These are phyloP conservation scores for Amia ocellicauda DNA, from an alignment of 2,113 vertebrate species.

Conservation along the genomic window DNA sequence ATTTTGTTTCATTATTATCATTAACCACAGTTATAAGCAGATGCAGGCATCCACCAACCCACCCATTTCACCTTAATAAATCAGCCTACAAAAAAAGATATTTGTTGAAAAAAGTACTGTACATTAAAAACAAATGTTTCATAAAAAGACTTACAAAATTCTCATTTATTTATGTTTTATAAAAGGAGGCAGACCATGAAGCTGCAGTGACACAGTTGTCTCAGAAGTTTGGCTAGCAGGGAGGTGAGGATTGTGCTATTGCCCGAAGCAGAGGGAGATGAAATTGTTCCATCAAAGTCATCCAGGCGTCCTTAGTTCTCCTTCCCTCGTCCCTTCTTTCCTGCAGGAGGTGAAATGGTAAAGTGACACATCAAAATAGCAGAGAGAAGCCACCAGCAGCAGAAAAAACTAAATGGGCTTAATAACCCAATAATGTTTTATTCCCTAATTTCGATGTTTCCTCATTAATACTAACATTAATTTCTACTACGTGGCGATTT, in stretches of 20 bases:
- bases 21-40: neutral
- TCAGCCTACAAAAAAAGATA: conserved; percentile 22
- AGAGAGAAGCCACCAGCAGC: neutral
- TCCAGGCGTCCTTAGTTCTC: conserved; percentile 42
- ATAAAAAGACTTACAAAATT: conserved; percentile 5
- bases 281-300: neutral
- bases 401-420: conserved; percentile 48
- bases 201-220: conserved; percentile 10
- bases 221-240: conserved; percentile 16
- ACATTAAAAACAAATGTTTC: conserved; percentile 22
- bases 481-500: too few relatives aligned
- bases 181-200: neutral
- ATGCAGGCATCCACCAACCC: neutral
- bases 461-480: too few relatives aligned
- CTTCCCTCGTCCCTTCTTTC: conserved; percentile 78
- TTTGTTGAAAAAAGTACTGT: conserved; percentile 18
- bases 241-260: conserved; percentile 26
- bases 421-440: too few relatives aligned
- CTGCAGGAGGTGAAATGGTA: conserved; percentile 51
- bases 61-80: conserved; percentile 12
- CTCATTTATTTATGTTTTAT: conserved; percentile 6
- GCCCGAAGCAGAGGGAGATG: conserved; percentile 21
- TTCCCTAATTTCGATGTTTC: too few relatives aligned
- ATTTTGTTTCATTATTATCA: conserved; percentile 6
- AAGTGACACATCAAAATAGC: neutral